Base-by-base conservation (phyloP, 2,113 vertebrate species). In the Rhombomys opimus region DNA sequence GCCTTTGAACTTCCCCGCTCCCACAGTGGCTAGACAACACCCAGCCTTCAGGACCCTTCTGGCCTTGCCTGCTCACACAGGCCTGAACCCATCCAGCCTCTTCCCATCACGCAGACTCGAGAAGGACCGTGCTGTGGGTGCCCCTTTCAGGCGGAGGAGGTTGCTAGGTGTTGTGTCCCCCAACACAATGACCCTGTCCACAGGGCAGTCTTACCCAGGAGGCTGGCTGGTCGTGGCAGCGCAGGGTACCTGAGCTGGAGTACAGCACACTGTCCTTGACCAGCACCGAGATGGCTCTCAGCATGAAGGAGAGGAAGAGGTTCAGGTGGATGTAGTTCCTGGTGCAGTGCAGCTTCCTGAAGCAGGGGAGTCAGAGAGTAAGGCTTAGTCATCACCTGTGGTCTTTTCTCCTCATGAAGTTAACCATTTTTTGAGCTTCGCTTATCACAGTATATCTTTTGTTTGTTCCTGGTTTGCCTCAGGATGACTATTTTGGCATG, bases 251-350 rank as follows among this genome's bases (percentile, higher is more conserved):
- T 10, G 98, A 98, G 95, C 96, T 97, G 90, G 98, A 99, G 98
- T 99, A 99, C 67, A 99, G 98, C 95, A 99, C 98, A 75, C 98
- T 98, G 90, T 99, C 99, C 96, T 99, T 99, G 89, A 99, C 98
- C 98, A 99, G 94, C 95, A 99, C 99, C 0, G 99, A 99, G 97
- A 99, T 96, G 46, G 99, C 99, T 95, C 98, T 98, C 98, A 99
- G 98, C 98, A 99, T 99, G 98, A 99, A 99, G 94, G 99, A 99
- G 94, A 99, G 96, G 98, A 99, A 99, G 94, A 99, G 98, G 98
- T 99, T 99, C 97, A 99, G 98, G 97, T 99, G 99, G 98, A 99
- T 99, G 98, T 99, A 99, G 98, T 99, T 99, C 97, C 99, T 98
- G 86, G 99, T 99, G 97, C 99, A 99, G 92, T 99, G 99, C 96